Conservation (phyloP, 2,888 invertebrate genomes). For the Gisinianus flammeolus region DNA sequence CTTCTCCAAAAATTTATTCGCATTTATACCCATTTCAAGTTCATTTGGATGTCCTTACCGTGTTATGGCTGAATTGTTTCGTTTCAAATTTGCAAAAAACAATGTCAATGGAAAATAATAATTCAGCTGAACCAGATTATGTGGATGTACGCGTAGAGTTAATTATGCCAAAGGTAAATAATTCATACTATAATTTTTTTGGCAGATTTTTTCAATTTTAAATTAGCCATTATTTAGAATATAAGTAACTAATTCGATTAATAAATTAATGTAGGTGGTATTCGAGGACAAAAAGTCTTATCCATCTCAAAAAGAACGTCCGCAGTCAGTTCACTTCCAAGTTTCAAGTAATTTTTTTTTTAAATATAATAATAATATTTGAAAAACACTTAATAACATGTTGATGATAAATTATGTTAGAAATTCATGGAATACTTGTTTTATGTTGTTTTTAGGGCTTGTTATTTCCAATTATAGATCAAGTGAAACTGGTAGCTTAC, state of each 20-base stretch:
- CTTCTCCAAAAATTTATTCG: slow-evolving; percentile 89
- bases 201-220: too few species aligned
- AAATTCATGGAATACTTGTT: background rate
- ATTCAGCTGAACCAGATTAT: slow-evolving; percentile 61
- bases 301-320: slow-evolving; percentile 82
- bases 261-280: slow-evolving; percentile 68
- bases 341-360: slow-evolving; percentile 68
- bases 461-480: slow-evolving; percentile 70
- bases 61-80: slow-evolving; percentile 94
- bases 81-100: slow-evolving; percentile 83
- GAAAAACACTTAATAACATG: background rate
- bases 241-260: background rate
- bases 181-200: too few species aligned
- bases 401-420: background rate
- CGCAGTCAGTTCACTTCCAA: slow-evolving; percentile 83
- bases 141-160: slow-evolving; percentile 89
- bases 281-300: slow-evolving; percentile 79
- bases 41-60: slow-evolving; percentile 83
- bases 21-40: slow-evolving; percentile 90
- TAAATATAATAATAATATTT: background rate
- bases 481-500: slow-evolving; percentile 65
- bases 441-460: slow-evolving; percentile 28
- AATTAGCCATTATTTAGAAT: slow-evolving; percentile 9
- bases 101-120: slow-evolving; percentile 63
- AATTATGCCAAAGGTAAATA: slow-evolving; percentile 84